A percentile compares a stretch with the other conserved stretches of the same genome.
Evolutionary conservation across 2,113 vertebrate species (phyloP).

Genomic region (Verasper variegatus): DNA sequence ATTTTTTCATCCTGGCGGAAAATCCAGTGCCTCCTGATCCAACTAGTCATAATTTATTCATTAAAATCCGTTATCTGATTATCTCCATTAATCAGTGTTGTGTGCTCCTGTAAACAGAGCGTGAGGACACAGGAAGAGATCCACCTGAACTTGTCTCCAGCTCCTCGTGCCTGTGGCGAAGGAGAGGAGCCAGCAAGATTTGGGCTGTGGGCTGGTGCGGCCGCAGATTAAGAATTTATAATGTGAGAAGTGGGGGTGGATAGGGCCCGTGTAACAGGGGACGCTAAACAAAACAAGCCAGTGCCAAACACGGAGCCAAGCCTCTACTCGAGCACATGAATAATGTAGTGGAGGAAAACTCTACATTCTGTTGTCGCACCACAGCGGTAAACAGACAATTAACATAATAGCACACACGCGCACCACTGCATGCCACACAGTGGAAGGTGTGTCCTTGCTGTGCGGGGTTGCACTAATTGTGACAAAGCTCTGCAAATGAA

Average conservation of each 20-base stretch:
- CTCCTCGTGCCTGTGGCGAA: conserved; percentile 25
- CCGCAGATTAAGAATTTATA: conserved; percentile 68
- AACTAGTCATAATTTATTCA: conserved; percentile 74
- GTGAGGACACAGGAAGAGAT: conserved; percentile 57
- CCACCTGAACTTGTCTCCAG: conserved; percentile 54
- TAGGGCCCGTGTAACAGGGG: conserved; percentile 44
- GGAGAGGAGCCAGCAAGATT: conserved; percentile 36
- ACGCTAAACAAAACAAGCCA: conserved; percentile 68
- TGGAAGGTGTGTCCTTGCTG: conserved; percentile 19
- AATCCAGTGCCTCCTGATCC: conserved; percentile 18
- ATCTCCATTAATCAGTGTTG: conserved; percentile 66
- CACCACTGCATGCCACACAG: conserved; percentile 13
- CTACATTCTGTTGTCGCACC: conserved; percentile 57
- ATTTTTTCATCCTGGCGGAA: conserved; percentile 22
- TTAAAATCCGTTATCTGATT: conserved; percentile 69
- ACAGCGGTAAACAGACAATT: conserved; percentile 66
- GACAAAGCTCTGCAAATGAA: conserved; percentile 31
- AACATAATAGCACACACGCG: conserved; percentile 47
- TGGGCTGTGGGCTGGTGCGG: conserved; percentile 37
- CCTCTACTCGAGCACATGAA: conserved; percentile 62
- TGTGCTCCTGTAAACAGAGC: conserved; percentile 64
- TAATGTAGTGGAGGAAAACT: conserved; percentile 70
- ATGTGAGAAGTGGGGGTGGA: conserved; percentile 43
- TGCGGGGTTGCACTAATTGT: conserved; percentile 16
- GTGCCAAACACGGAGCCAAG: conserved; percentile 62